These are phyloP conservation scores for Dascyllus trimaculatus DNA, from an alignment of 2,113 vertebrate genomes.

Conservation along the genomic window DNA sequence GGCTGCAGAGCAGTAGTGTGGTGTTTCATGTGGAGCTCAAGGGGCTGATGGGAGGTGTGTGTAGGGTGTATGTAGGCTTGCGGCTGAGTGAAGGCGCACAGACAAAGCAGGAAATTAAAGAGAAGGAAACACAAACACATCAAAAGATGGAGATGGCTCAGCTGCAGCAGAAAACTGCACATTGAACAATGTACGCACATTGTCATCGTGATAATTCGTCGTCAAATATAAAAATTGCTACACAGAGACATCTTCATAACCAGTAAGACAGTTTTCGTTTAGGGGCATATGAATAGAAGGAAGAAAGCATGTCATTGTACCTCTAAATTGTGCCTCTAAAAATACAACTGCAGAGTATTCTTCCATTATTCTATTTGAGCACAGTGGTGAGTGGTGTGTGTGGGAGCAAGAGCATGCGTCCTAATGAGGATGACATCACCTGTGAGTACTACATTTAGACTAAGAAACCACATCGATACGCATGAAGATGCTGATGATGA, in stretches of 20 bases:
- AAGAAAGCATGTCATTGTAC: constrained; percentile 40
- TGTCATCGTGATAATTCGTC: constrained; percentile 18
- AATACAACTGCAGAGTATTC: constrained; percentile 42
- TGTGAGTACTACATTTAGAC: constrained; percentile 40
- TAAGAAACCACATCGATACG: constrained; percentile 14
- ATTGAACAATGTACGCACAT: constrained; percentile 8
- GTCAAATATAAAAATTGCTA: neutral
- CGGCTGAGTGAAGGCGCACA: constrained; percentile 48
- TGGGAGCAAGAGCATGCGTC: constrained; percentile 29
- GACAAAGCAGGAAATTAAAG: constrained; percentile 63
- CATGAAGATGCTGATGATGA: neutral
- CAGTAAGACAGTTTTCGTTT: constrained; percentile 27
- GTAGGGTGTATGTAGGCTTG: constrained; percentile 63
- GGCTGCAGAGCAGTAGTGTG: constrained; percentile 51
- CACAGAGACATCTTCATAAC: constrained; percentile 29
- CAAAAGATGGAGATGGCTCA: constrained; percentile 54
- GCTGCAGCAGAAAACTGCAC: constrained; percentile 30
- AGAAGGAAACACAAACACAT: constrained; percentile 57
- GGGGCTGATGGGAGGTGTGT: constrained; percentile 63
- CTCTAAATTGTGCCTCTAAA: constrained; percentile 37
- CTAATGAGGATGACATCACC: constrained; percentile 61
- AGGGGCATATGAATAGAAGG: constrained; percentile 24
- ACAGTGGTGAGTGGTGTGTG: neutral
- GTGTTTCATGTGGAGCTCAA: constrained; percentile 67
- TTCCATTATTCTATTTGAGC: constrained; percentile 34